These are phyloP conservation scores for Thera obeliscata DNA, from an alignment of 2,888 invertebrate genomes.

Conservation along the genomic window DNA sequence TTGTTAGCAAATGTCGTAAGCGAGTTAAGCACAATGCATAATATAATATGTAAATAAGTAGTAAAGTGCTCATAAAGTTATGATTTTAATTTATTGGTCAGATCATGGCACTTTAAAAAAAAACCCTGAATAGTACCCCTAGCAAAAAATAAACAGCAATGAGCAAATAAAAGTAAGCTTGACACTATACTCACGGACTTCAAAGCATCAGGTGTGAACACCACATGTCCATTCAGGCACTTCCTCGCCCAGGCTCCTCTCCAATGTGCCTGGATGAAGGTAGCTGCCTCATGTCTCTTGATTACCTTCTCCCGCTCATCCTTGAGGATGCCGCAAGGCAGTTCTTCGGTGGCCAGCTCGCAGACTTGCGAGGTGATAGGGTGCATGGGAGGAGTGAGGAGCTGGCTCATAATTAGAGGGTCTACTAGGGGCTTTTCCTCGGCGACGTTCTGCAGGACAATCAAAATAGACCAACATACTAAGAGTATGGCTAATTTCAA, in stretches of 20 bases:
- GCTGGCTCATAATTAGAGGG: conserved; percentile 48
- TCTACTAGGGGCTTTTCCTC: conserved; percentile 53
- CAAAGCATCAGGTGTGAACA: conserved; percentile 56
- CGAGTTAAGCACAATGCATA: background rate
- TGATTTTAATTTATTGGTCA: too few relatives aligned
- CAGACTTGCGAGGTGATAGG: conserved; percentile 61
- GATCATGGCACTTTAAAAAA: too few relatives aligned
- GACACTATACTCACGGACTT: conserved; percentile 58
- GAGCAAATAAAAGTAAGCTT: background rate
- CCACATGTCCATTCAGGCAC: conserved; percentile 49
- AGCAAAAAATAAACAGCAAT: too few relatives aligned
- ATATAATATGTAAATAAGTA: background rate
- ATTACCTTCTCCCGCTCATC: conserved; percentile 63
- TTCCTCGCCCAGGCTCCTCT: conserved; percentile 68
- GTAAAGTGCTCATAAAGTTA: background rate
- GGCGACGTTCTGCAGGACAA: conserved; percentile 23
- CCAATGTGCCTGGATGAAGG: conserved; percentile 68
- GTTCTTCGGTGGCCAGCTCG: conserved; percentile 63
- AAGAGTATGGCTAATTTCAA: too few relatives aligned
- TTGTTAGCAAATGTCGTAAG: conserved; percentile 5
- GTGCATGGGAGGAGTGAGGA: conserved; percentile 47
- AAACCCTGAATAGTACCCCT: too few relatives aligned
- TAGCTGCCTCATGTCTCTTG: conserved; percentile 68
- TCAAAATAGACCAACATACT: background rate
- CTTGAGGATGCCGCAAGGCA: conserved; percentile 66